Evolutionary conservation across 1,140 invertebrate genomes (phyloP).

Genomic region (Pachypeltis micranthus): DNA sequence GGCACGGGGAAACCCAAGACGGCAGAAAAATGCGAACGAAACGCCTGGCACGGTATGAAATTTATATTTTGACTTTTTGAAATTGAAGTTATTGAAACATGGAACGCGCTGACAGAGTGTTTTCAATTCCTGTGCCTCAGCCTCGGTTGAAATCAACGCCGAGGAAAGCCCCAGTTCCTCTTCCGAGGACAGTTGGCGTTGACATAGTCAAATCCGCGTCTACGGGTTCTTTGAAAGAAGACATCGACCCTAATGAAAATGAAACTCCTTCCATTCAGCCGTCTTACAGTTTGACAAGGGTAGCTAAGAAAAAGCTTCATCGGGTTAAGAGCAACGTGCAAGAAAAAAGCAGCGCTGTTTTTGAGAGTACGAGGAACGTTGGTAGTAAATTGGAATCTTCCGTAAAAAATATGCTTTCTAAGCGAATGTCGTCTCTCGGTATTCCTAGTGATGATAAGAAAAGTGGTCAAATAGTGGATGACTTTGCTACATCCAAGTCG

Average conservation of each 20-base stretch:
- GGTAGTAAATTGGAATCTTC: slow-evolving; percentile 26
- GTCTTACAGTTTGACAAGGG: background rate
- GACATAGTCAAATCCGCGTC: background rate
- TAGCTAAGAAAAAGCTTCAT: background rate
- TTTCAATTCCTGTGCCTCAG: background rate
- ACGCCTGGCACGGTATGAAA: no score
- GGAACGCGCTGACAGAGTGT: no score
- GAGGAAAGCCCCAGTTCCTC: slow-evolving; percentile 6
- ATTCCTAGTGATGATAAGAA: slow-evolving; percentile 6
- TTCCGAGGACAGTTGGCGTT: background rate
- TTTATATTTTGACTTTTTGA: no score
- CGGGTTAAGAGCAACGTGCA: slow-evolving; percentile 25
- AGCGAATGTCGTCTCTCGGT: slow-evolving; percentile 18
- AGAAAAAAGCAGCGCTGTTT: slow-evolving; percentile 25
- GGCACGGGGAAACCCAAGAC: no score
- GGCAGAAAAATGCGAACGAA: no score
- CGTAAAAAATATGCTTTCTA: slow-evolving; percentile 24
- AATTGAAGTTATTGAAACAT: no score
- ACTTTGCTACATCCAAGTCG: slow-evolving; percentile 33
- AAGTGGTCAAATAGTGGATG: slow-evolving; percentile 12
- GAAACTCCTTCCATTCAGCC: background rate
- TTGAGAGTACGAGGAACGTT: slow-evolving; percentile 28
- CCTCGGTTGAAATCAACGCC: background rate
- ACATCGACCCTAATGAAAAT: background rate
- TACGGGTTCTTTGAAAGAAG: background rate